A percentile compares a stretch with the other conserved stretches of the same genome.
phyloP scores from a whole-genome alignment of 64 coral and sea anemone species.

The Orbicella faveolata region DNA sequence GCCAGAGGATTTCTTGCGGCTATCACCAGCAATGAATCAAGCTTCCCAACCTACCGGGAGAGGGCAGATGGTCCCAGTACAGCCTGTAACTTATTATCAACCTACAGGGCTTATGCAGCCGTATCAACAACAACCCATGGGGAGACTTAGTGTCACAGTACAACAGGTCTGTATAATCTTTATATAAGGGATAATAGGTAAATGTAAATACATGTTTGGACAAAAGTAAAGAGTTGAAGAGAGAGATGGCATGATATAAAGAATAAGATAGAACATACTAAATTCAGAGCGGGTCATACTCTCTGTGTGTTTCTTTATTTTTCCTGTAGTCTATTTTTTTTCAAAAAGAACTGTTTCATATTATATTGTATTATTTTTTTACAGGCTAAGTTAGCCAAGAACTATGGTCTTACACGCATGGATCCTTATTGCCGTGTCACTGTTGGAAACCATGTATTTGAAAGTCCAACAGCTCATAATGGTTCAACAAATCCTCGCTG shows the following conservation, averaged over 20 bases:
- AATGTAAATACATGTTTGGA: too few relatives aligned
- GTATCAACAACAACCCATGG: conserved; percentile 36
- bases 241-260: too few relatives aligned
- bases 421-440: conserved; percentile 93
- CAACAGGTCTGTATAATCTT: conserved; percentile 59
- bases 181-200: too few relatives aligned
- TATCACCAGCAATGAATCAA: conserved; percentile 48
- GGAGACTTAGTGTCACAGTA: conserved; percentile 84
- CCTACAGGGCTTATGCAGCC: conserved; percentile 60
- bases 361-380: background rate
- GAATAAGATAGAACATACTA: too few relatives aligned
- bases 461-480: conserved; percentile 91
- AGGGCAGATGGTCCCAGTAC: conserved; percentile 47
- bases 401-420: conserved; percentile 98
- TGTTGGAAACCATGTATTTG: conserved; percentile 92
- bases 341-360: too few relatives aligned
- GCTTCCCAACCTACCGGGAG: conserved; percentile 7
- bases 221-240: too few relatives aligned
- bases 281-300: too few relatives aligned
- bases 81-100: conserved; percentile 47
- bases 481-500: conserved; percentile 94
- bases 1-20: conserved; percentile 86
- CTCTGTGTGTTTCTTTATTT: background rate
- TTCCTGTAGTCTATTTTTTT: background rate
- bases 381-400: conserved; percentile 96